These are phyloP conservation scores for Aphidius gifuensis DNA, from an alignment of 1,140 invertebrate species.

Conservation along the genomic window DNA sequence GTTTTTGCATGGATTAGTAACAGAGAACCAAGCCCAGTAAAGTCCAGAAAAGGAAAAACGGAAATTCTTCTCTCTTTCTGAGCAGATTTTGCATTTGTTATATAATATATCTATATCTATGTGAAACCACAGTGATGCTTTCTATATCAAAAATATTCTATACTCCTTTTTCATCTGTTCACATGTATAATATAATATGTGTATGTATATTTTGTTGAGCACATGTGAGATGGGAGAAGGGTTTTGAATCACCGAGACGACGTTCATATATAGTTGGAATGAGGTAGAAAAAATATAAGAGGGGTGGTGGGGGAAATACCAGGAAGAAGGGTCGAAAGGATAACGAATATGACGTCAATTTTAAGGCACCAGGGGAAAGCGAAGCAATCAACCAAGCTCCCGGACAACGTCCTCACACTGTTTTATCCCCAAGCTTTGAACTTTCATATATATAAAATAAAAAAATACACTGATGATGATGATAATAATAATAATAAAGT, in stretches of 20 bases:
- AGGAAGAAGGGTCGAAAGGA: slow-evolving; percentile 52
- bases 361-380: slow-evolving; percentile 45
- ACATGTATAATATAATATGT: not conserved
- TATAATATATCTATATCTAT: slow-evolving; percentile 21
- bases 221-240: slow-evolving; percentile 1
- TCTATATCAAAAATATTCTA: slow-evolving; percentile 3
- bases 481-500: no score
- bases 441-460: slow-evolving; percentile 1
- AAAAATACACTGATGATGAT: no score
- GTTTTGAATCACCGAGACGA: slow-evolving; percentile 12
- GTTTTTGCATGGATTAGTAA: slow-evolving; percentile 57
- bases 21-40: slow-evolving; percentile 53
- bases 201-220: no score
- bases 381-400: slow-evolving; percentile 47
- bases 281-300: slow-evolving; percentile 21
- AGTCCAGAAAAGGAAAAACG: slow-evolving; percentile 45
- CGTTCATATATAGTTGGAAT: slow-evolving; percentile 34
- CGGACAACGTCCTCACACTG: slow-evolving; percentile 30
- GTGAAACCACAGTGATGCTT: slow-evolving; percentile 9
- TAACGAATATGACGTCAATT: slow-evolving; percentile 56
- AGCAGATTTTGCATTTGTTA: not conserved
- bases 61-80: slow-evolving; percentile 44
- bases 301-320: slow-evolving; percentile 13
- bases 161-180: slow-evolving; percentile 6
- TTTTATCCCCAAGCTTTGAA: not conserved